A percentile compares a stretch with the other conserved stretches of the same genome.
phyloP scores from a whole-genome alignment of 64 coral and sea anemone genomes.

The Porites lutea region DNA sequence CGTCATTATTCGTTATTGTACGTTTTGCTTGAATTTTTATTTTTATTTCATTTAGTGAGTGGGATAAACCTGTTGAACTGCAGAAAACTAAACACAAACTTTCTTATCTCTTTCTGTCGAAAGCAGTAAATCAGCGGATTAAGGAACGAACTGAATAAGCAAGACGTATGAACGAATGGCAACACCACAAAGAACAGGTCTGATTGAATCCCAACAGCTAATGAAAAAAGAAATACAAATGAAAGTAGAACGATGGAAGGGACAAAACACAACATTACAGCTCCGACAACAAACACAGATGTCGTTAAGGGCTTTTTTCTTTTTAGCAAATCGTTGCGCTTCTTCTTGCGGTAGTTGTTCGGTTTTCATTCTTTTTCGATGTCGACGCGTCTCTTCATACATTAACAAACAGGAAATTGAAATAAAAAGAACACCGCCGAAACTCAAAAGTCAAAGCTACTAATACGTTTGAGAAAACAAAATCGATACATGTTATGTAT shows the following conservation, averaged over 20 bases:
- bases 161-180: background rate
- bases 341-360: background rate
- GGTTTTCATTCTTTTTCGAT: background rate
- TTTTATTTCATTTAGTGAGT: background rate
- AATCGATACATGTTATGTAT: background rate
- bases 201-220: background rate
- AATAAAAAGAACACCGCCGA: background rate
- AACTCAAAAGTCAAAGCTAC: background rate
- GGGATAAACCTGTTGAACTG: background rate
- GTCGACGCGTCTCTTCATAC: background rate
- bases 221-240: background rate
- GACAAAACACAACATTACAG: background rate
- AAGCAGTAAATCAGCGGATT: background rate
- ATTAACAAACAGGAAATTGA: background rate
- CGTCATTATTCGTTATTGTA: no score
- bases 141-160: background rate
- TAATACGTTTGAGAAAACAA: background rate
- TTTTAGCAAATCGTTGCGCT: background rate
- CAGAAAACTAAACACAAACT: background rate
- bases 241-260: background rate
- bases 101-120: background rate
- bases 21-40: background rate
- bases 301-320: background rate
- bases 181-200: background rate
- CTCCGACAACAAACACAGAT: background rate